Evolutionary conservation across 1,140 invertebrate species (phyloP), one percentile per base, ranked within the genome.

Genomic region (Lordiphosa stackelbergi): DNA sequence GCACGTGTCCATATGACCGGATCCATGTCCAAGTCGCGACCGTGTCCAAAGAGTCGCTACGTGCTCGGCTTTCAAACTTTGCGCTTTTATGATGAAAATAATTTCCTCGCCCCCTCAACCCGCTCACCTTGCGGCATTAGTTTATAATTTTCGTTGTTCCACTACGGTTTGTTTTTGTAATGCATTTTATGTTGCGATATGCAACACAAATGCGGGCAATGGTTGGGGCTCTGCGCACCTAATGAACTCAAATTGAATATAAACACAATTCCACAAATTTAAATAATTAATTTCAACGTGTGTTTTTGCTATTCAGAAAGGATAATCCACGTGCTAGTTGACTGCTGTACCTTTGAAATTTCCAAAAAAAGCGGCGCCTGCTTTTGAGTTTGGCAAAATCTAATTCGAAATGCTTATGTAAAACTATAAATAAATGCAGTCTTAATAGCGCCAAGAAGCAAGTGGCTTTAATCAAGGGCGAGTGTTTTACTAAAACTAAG

Each of bases 51-150:
- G 42, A 38, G 49, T 53, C 46, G 56, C 61, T 70, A 81, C 74
- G 74, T 79, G 74, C 74, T 55, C 43, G 75, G 35, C 66, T 64
- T 55, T 71, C 58, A 60, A 81, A 74, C 71, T 74, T 79, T 79
- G 74, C 70, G 74, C 74, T 79, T 81, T 79, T 60, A 60, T 64
- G 70, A 56, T 31, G 53, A 65, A 78, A 77, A 56, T 45, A 59
- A 42, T 73, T 54, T 51, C 11, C 28, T 4, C 22, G 41, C 24
- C 38, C 35, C 13, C 12, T 2, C 10, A 36, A 35, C 36, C 16
- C n/a, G 22, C 19, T 22, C 31, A n/a, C 28, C 9, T 19, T 53
- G 16, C 43, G 19, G 35, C 41, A 66, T 74, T 70, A 81, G 61
- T 60, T 70, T 70, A 64, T 74, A 68, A 75, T 71, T 71, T 74